These are phyloP conservation scores for Mycetomoellerius zeteki DNA, from an alignment of 1,140 invertebrate genomes.

Conservation along the genomic window DNA sequence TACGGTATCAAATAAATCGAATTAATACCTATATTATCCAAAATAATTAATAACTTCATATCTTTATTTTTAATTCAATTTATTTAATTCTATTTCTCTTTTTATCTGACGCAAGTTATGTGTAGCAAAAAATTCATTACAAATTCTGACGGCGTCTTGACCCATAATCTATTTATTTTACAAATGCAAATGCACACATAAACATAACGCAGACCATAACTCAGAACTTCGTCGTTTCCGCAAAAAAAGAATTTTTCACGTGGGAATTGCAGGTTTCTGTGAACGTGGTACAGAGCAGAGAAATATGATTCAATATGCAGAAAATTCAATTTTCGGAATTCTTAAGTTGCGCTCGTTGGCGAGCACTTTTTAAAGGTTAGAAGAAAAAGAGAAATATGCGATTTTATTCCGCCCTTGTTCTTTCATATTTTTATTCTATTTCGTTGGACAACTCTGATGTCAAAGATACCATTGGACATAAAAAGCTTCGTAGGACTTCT, in stretches of 20 bases:
- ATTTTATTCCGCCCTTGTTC: slow-evolving; percentile 33
- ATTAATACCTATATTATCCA: neutral
- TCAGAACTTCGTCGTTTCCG: slow-evolving; percentile 48
- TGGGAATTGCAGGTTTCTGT: slow-evolving; percentile 40
- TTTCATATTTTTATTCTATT: slow-evolving; percentile 53
- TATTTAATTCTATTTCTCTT: neutral
- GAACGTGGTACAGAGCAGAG: slow-evolving; percentile 17
- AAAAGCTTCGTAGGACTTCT: neutral
- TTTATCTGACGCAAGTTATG: neutral
- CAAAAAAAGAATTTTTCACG: slow-evolving; percentile 44
- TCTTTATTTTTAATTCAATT: neutral
- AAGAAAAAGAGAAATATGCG: slow-evolving; percentile 37
- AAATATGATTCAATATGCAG: slow-evolving; percentile 62
- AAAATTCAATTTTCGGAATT: slow-evolving; percentile 64
- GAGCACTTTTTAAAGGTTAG: slow-evolving; percentile 51
- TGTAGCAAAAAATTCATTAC: slow-evolving; percentile 22
- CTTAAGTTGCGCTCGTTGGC: slow-evolving; percentile 54
- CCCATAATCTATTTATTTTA: slow-evolving; percentile 52
- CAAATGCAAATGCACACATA: slow-evolving; percentile 31
- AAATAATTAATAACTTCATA: neutral
- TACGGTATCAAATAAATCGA: neutral
- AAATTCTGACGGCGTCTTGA: slow-evolving; percentile 22
- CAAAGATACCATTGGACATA: slow-evolving; percentile 9
- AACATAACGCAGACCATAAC: slow-evolving; percentile 31
- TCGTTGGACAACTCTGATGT: slow-evolving; percentile 8